Base-by-base conservation (phyloP, 2,797 vertebrate genomes). In the Orestias chungarensis region DNA sequence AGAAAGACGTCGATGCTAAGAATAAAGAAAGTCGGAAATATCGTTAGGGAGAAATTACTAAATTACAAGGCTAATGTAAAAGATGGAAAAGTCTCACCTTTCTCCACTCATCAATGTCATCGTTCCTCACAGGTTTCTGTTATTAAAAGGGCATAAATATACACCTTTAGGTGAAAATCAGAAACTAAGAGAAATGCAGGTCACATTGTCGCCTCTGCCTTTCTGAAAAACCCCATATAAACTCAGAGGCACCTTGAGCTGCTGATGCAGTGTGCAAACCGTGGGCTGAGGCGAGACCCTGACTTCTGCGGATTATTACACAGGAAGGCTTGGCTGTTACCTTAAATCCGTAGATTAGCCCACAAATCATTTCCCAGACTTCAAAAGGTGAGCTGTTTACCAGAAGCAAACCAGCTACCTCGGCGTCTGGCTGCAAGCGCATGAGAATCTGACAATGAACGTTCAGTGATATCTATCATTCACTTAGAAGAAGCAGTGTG, bases 41-140 rank as follows among this genome's bases (percentile, higher is more conserved):
- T 12, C 3, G 11, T 5, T 3, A 59, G 47, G 43, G 33, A 27
- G 3, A 9, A 50, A 68, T 29, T 35, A 61, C 20, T 25, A 20
- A 23, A 42, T 52, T 33, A 44, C 29, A 23, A 12, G 14, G 9
- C 25, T 5, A 70, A 55, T 46, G 23, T n/a, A 15, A 49, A 3
- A 15, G 17, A 57, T 59, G 25, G 40, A 61, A 71, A 57, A 31
- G 42, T 57, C 82, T 91, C 82, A 95, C 95, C 95, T 95, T 94
- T 64, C 93, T 91, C 94, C 96, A 96, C 25, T 82, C 85, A 20
- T 94, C 90, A 81, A 93, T 89, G 76, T 85, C 92, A 57, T 75
- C 86, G 65, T 84, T 85, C 73, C 93, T 93, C 83, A 88, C 75
- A 6, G 75, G 77, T 68, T 55, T 64, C 95, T 95, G 87, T 62